Evolutionary conservation across 2,113 vertebrate genomes (phyloP), one percentile per base, ranked within the genome.

Genomic region (Suncus etruscus): DNA sequence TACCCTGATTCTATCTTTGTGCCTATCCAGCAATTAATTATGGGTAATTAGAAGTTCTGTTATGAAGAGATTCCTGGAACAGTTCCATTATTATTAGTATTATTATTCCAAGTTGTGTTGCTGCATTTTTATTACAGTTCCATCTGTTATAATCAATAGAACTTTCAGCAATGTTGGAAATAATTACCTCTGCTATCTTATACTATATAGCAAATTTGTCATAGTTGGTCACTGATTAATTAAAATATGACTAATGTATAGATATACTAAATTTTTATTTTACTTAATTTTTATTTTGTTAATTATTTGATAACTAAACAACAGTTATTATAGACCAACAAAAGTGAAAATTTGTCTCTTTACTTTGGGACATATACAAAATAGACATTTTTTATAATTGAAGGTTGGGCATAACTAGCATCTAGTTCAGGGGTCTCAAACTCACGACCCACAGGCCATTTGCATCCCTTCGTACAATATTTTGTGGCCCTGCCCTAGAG

Each of bases 61-160:
- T 73, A 11, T 54, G 15, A 15, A 74, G 18, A 16, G 16, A 61
- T 16, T 61, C 1, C 79, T 83, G 39, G 9, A 70, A 58, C 58
- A 61, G 15, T 22, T 61, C 58, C 58, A 61, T 61, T 61, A 61
- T 45, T 58, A 1, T 31, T 47, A 65, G 88, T 76, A 85, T 73
- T 82, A 63, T 68, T 82, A 6, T n/a, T 66, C 12, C 83, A 39
- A 83, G 20, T 65, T 81, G 3, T 81, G 3, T 54, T 77, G 18
- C 39, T 80, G 12, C 3, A 22, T 89, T 83, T 82, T 83, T 58
- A 5, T 89, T 20, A 24, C 83, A 54, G 25, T 90, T 90, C 90
- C 4, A 32, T 81, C 1, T 10, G 11, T 74, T 51, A n/a, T 70
- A 32, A 65, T 16, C n/a, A 61, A 8, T 9, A 68, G 58, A 86